Conservation (phyloP, 1,140 invertebrate species). For the Drosophila burlai region DNA sequence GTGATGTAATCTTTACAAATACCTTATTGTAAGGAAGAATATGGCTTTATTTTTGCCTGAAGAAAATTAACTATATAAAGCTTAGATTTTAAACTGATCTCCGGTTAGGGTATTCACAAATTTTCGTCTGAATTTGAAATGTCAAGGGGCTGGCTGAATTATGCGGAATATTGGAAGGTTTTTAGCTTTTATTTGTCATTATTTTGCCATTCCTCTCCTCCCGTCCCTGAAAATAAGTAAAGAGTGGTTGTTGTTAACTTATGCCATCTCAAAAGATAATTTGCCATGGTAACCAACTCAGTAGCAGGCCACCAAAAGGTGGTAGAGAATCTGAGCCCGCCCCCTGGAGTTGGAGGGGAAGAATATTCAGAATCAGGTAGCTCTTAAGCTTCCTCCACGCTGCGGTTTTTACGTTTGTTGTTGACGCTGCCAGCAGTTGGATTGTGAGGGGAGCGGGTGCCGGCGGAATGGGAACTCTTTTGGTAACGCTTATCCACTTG, state of each 20-base stretch:
- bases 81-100: neutral
- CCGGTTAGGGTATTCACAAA: slow-evolving; percentile 13
- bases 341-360: slow-evolving; percentile 1
- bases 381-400: slow-evolving; percentile 69
- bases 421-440: slow-evolving; percentile 48
- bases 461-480: slow-evolving; percentile 49
- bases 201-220: slow-evolving; percentile 16
- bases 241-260: slow-evolving; percentile 69
- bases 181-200: slow-evolving; percentile 72
- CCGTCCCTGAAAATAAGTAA: slow-evolving; percentile 55
- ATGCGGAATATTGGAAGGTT: slow-evolving; percentile 41
- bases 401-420: slow-evolving; percentile 79
- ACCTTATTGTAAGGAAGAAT: neutral
- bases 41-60: neutral
- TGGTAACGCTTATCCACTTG: slow-evolving; percentile 80
- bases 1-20: neutral
- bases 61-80: neutral
- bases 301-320: slow-evolving; percentile 62
- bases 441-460: slow-evolving; percentile 5
- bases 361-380: slow-evolving; percentile 64
- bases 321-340: slow-evolving; percentile 25
- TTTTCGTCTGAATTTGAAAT: slow-evolving; percentile 19
- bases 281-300: slow-evolving; percentile 74
- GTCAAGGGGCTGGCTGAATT: slow-evolving; percentile 28
- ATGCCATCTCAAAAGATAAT: slow-evolving; percentile 80